A percentile compares a stretch with the other conserved stretches of the same genome.
phyloP scores from a whole-genome alignment of 2,113 vertebrate species.

The Formicarius rufipectus region DNA sequence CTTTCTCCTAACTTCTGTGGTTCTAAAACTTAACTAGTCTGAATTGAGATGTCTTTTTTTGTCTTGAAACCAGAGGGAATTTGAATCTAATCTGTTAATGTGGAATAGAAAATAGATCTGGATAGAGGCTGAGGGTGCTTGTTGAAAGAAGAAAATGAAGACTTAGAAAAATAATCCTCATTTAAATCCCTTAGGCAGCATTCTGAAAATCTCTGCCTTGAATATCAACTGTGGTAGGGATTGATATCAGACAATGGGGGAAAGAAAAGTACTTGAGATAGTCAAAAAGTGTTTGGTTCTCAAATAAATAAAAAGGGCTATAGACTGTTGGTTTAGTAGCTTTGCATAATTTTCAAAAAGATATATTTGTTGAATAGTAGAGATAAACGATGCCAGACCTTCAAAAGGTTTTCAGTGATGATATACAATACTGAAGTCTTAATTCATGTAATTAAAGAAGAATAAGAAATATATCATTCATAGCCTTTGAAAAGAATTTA shows the following conservation, averaged over 20 bases:
- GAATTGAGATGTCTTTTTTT: background rate
- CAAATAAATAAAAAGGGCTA: background rate
- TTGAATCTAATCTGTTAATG: background rate
- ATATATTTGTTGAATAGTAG: background rate
- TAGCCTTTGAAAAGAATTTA: background rate
- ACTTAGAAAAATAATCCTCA: constrained; percentile 39
- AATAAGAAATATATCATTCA: background rate
- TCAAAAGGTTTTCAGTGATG: background rate
- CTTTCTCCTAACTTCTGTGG: background rate
- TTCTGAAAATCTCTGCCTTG: constrained; percentile 24
- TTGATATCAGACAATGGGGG: background rate
- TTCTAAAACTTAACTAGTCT: background rate
- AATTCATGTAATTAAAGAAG: background rate
- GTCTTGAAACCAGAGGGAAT: background rate
- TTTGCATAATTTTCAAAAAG: background rate
- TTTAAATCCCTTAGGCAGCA: constrained; percentile 19
- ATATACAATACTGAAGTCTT: background rate
- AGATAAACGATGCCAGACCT: background rate
- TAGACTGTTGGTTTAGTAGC: background rate
- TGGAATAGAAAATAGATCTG: background rate
- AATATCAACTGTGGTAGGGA: background rate
- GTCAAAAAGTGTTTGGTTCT: background rate
- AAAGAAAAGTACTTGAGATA: background rate
- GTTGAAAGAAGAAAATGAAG: background rate
- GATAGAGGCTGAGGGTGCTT: background rate